Evolutionary conservation across 2,888 invertebrate species (phyloP), one percentile per base, ranked within the genome.

Genomic region (Erannis defoliaria): DNA sequence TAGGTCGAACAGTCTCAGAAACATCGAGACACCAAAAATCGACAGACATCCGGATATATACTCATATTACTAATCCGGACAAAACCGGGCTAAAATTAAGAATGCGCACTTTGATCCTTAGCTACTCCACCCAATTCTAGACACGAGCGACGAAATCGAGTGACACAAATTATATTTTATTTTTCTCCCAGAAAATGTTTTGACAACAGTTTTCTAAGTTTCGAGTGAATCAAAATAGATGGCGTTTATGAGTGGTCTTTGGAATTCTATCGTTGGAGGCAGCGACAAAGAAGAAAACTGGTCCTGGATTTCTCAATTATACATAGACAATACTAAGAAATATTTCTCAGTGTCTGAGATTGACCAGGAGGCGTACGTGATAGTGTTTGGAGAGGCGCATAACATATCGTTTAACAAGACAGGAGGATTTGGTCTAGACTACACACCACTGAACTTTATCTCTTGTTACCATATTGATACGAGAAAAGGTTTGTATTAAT

Each of bases 331-430:
- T 43, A 90, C 82, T 48, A 95, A 95, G 84, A 96, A 96, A 83
- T 94, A 93, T 71, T 88, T 96, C 73, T 95, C 96, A 12, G 94
- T 95, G 70, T 96, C 96, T 38, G 95, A 95, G 74, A 77, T 93
- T 51, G 96, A 96, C 77, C 91, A 89, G 68, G 94, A 94, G 72
- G 95, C 93, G 66, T 81, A 81, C 31, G 94, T 96, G 0, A 92
- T 95, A 61, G 94, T 95, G 66, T 95, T 94, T 75, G 84, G 90
- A 42, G 93, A 94, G 75, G 85, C 93, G 1, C 94, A 93, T 60
- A 86, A 90, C 55, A 91, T 93, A 40, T 65, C 80, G 0, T 91
- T 91, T 62, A 93, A 93, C 73, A 89, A 88, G 66, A 82, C 86
- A 40, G 94, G 92, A 45, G 94, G 91, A 40, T 87, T 94, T 37